These are phyloP conservation scores for Hoplostethus mediterraneus DNA, from an alignment of 2,797 vertebrate genomes.

Conservation along the genomic window DNA sequence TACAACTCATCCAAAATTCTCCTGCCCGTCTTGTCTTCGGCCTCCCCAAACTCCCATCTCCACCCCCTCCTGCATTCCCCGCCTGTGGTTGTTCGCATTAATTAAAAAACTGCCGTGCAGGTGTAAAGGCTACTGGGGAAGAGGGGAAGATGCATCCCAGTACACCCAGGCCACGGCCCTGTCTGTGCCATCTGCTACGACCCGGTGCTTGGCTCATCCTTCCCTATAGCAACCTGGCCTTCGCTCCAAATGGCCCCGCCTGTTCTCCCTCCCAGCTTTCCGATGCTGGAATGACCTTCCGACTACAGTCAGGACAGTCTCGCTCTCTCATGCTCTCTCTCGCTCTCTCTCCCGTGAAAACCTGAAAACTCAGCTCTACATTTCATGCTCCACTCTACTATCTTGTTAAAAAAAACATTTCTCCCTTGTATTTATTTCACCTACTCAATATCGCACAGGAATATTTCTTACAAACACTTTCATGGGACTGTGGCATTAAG, in stretches of 20 bases:
- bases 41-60: neutral
- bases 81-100: neutral
- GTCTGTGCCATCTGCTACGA: neutral
- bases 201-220: conserved; percentile 1
- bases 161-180: conserved; percentile 1
- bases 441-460: too few relatives aligned
- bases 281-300: too few relatives aligned
- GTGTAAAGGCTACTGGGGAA: neutral
- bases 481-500: too few relatives aligned
- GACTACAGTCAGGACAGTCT: too few relatives aligned
- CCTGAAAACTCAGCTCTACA: too few relatives aligned
- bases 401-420: too few relatives aligned
- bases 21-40: neutral
- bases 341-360: too few relatives aligned
- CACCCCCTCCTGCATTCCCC: neutral
- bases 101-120: neutral
- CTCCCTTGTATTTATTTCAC: too few relatives aligned
- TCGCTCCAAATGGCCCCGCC: neutral
- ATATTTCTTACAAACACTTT: too few relatives aligned
- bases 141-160: neutral
- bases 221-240: conserved; percentile 10
- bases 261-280: too few relatives aligned
- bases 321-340: too few relatives aligned
- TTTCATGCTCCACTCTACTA: too few relatives aligned
- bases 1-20: neutral